A percentile compares a stretch with the other conserved stretches of the same genome.
These are phyloP conservation scores for Radopholus similis DNA, from an alignment of 1,140 invertebrate species.

Conservation along the genomic window DNA sequence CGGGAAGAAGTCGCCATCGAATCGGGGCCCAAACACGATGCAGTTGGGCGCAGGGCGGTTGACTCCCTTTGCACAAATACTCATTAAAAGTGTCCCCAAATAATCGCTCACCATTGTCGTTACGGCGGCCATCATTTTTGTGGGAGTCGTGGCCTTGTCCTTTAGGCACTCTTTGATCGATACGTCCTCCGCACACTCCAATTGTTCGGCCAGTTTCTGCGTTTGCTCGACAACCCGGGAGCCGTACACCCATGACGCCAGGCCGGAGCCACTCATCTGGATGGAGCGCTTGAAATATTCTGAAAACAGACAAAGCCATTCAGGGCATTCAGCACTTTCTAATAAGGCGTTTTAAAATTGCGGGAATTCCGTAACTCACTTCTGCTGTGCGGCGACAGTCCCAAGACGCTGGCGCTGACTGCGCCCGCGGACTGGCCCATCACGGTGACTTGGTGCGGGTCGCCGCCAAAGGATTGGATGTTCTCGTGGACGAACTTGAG, in stretches of 20 bases:
- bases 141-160: background rate
- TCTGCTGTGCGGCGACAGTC: conserved; percentile 13
- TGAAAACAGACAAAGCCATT: background rate
- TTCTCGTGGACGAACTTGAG: conserved; percentile 8
- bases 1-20: conserved; percentile 37
- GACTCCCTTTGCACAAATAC: background rate
- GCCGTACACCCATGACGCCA: background rate
- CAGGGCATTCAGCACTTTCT: background rate
- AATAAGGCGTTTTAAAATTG: no score
- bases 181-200: background rate
- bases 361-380: no score
- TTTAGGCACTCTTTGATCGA: background rate
- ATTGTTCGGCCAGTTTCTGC: background rate
- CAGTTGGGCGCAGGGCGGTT: conserved; percentile 7
- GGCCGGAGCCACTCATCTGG: conserved; percentile 15
- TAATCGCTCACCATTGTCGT: background rate
- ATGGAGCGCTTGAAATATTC: conserved; percentile 10
- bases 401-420: background rate
- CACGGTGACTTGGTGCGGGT: conserved; percentile 5
- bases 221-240: background rate
- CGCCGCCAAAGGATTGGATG: conserved; percentile 10
- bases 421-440: conserved; percentile 3
- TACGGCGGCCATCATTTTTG: background rate
- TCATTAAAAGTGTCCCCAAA: background rate
- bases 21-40: conserved; percentile 30